These are phyloP conservation scores for Cebidichthys violaceus DNA, from an alignment of 2,113 vertebrate genomes.

Conservation along the genomic window DNA sequence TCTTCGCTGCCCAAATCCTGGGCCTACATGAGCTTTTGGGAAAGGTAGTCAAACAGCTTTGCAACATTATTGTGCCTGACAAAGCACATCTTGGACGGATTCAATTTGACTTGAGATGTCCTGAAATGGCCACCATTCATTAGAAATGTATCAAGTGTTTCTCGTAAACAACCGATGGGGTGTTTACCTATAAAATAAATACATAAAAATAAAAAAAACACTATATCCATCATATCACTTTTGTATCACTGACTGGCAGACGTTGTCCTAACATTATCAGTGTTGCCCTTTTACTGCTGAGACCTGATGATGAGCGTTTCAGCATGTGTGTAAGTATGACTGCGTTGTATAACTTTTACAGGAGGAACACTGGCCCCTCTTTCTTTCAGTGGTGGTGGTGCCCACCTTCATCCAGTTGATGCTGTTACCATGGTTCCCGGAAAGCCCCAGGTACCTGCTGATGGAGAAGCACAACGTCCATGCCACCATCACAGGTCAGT, in stretches of 20 bases:
- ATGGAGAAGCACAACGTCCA: conserved; percentile 89
- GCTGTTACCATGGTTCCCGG: conserved; percentile 91
- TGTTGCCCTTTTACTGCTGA: not conserved
- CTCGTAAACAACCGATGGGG: not conserved
- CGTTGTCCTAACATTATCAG: not conserved
- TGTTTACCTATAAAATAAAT: not conserved
- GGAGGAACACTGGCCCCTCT: conserved; percentile 92
- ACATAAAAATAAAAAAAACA: too few relatives aligned
- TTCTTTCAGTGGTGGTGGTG: conserved; percentile 86
- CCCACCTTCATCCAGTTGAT: conserved; percentile 89
- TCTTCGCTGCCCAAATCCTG: conserved; percentile 89
- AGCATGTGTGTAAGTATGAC: not conserved
- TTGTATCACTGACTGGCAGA: not conserved
- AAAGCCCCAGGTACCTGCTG: conserved; percentile 92
- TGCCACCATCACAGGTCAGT: conserved; percentile 88
- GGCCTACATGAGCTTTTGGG: conserved; percentile 90
- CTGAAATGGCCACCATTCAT: not conserved
- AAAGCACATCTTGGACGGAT: not conserved
- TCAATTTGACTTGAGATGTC: not conserved
- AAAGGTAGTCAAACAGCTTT: conserved; percentile 76
- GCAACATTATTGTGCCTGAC: not conserved
- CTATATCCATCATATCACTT: not conserved
- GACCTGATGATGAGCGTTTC: not conserved
- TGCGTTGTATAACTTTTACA: conserved; percentile 64
- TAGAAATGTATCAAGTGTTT: not conserved